A percentile compares a stretch with the other conserved stretches of the same genome.
Conservation (phyloP, 2,888 invertebrate genomes). For the Caenorhabditis becei region DNA sequence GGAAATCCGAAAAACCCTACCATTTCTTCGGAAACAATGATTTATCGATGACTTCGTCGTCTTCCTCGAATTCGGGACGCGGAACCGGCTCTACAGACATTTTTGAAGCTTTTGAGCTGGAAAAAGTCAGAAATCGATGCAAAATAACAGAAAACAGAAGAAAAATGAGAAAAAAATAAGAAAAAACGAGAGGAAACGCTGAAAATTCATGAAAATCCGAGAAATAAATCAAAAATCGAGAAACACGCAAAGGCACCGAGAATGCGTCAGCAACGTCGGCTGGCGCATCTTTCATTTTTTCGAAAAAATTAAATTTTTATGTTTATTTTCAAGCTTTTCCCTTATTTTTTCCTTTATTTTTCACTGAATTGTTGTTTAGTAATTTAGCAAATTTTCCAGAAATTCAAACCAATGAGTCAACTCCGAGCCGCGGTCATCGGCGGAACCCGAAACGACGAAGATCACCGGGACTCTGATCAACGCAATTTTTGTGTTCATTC, state of each 20-base stretch:
- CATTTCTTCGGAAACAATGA: constrained; percentile 19
- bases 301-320: neutral
- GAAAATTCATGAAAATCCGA: neutral
- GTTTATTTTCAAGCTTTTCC: neutral
- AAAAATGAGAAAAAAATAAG: constrained; percentile 4
- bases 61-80: neutral
- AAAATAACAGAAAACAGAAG: neutral
- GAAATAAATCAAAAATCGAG: neutral
- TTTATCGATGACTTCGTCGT: too few relatives aligned
- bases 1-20: too few relatives aligned
- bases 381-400: neutral
- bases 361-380: too few relatives aligned
- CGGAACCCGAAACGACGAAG: neutral
- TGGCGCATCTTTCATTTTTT: constrained; percentile 1
- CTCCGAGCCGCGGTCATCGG: neutral
- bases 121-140: neutral
- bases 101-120: neutral
- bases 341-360: neutral
- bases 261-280: neutral
- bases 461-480: neutral
- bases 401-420: neutral
- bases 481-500: neutral
- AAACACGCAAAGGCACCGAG: constrained; percentile 2
- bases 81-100: neutral
- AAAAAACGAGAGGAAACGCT: neutral